Evolutionary conservation across 2,888 invertebrate genomes (phyloP), one percentile per base, ranked within the genome.

Genomic region (Slavum lentiscoides): DNA sequence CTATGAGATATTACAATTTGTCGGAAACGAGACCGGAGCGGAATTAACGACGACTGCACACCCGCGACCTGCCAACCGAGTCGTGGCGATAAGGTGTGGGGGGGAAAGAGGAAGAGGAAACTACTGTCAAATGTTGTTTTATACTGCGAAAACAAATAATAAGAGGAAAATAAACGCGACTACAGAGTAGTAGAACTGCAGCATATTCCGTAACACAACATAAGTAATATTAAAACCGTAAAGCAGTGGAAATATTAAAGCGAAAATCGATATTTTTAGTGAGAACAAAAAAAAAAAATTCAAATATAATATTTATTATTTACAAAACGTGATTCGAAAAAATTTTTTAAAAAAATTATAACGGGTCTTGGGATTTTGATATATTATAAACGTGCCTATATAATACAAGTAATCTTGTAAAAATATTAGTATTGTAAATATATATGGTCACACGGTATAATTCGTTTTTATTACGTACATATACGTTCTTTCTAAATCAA

Each of bases 81-180:
- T 43, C 43, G 43, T 8, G 39, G 8, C 43, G 43, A 11, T 43
- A 2, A 43, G 30, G 30, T 30, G 30, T 30, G 30, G 30, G 30
- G 30, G 13, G 49, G 13, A 13, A 3, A 49, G 1, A 13, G 43
- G 19, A 23, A 67, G 43, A 58, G 67, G 58, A 75, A 75, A 67
- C 43, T 19, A n/a, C 58, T 75, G 75, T 67, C 75, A 75, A 75
- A 67, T 58, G 39, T 66, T 75, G 43, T 67, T 59, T 67, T 67
- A 43, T 39, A 23, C 55, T 39, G 39, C 30, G 55, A 55, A 66
- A 58, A 74, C 74, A 55, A 74, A 74, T 66, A 74, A 37, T 15
- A 64, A 1, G 30, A 30, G 64, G 37, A 55, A 66, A 66, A 74
- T 55, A 74, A 74, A 74, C 55, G 55, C 55, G 55, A 64, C 37